phyloP scores from a whole-genome alignment of 2,888 invertebrate genomes.

The Drosophila demipolita region DNA sequence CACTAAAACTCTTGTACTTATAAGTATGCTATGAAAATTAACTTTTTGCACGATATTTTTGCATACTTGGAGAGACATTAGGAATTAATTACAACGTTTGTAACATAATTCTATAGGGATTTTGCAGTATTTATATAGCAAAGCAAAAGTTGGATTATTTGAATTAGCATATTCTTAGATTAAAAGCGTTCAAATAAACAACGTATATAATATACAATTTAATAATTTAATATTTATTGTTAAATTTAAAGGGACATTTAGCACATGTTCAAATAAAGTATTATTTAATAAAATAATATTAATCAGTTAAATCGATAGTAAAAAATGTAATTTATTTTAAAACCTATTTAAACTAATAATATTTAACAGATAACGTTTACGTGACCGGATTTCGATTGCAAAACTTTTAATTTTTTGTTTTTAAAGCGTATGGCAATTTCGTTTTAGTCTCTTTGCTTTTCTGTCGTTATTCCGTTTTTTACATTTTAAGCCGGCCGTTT shows the following conservation, averaged over 20 bases:
- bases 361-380: background rate
- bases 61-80: background rate
- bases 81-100: background rate
- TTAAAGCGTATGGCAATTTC: conserved; percentile 24
- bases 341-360: background rate
- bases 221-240: background rate
- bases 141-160: background rate
- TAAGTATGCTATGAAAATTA: conserved; percentile 29
- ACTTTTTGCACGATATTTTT: conserved; percentile 8
- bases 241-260: background rate
- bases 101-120: background rate
- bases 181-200: background rate
- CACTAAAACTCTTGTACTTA: conserved; percentile 61
- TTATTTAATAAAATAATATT: background rate
- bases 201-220: background rate
- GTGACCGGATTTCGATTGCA: background rate
- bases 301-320: background rate
- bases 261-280: background rate
- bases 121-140: too few relatives aligned
- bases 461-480: conserved; percentile 1
- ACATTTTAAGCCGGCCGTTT: conserved; percentile 46
- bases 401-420: background rate
- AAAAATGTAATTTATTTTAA: background rate
- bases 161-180: background rate
- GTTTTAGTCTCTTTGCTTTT: background rate